A percentile compares a stretch with the other conserved stretches of the same genome.
phyloP scores from a whole-genome alignment of 2,888 invertebrate species.

The Eugnorisma glareosa region DNA sequence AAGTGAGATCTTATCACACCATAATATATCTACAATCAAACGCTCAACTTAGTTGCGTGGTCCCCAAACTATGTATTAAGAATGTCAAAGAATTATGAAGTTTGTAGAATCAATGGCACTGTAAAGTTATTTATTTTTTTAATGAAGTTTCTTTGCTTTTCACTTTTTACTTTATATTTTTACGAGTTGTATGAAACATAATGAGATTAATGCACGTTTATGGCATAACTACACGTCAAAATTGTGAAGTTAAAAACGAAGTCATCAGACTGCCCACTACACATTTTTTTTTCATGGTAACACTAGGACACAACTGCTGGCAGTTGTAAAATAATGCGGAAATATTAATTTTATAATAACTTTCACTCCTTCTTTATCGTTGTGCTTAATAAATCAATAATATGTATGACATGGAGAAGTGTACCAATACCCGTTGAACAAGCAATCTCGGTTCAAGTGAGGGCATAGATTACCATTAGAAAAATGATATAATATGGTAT shows the following conservation, averaged over 20 bases:
- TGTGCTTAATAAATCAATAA: constrained; percentile 62
- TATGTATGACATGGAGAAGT: constrained; percentile 47
- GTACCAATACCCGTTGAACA: constrained; percentile 43
- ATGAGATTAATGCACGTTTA: constrained; percentile 19
- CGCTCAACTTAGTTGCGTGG: background rate
- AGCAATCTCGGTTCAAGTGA: constrained; percentile 77
- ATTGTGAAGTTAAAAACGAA: background rate
- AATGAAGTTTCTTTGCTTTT: constrained; percentile 34
- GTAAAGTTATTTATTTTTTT: constrained; percentile 36
- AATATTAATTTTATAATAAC: constrained; percentile 53
- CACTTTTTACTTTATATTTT: constrained; percentile 43
- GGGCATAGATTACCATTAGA: constrained; percentile 83
- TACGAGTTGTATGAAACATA: constrained; percentile 24
- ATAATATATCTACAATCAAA: constrained; percentile 1
- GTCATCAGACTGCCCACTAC: constrained; percentile 24
- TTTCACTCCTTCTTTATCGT: constrained; percentile 41
- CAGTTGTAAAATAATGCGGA: constrained; percentile 72
- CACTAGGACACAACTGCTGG: constrained; percentile 77
- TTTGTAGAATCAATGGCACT: constrained; percentile 31
- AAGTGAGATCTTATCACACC: constrained; percentile 8
- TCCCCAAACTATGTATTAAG: constrained; percentile 3
- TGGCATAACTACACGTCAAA: constrained; percentile 9
- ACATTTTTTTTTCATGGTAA: constrained; percentile 60
- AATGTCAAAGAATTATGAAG: constrained; percentile 18
- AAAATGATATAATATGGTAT: constrained; percentile 83